Conservation (phyloP, 2,888 invertebrate genomes). For the Steinernema scapterisci region DNA sequence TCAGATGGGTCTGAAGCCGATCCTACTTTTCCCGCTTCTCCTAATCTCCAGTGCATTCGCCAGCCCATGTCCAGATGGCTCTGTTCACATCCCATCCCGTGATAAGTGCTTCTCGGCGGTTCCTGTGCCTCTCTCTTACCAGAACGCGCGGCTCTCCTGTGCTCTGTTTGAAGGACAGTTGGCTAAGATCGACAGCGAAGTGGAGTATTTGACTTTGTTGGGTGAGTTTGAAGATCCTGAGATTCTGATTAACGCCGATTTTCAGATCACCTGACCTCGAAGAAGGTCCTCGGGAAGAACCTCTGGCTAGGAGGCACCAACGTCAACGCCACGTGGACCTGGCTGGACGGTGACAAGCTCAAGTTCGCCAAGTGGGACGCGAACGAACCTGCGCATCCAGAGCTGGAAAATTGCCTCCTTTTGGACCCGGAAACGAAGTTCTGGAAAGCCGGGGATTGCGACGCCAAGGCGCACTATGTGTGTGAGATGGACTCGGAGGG, state of each 20-base stretch:
- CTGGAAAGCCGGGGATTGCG: not conserved
- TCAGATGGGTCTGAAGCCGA: too few relatives aligned
- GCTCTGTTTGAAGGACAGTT: not conserved
- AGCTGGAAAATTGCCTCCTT: not conserved
- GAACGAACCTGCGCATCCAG: not conserved
- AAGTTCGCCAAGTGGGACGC: not conserved
- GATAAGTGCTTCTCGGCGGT: not conserved
- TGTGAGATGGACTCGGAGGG: not conserved
- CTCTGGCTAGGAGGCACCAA: conserved; percentile 17
- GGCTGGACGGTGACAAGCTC: not conserved
- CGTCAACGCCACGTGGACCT: not conserved
- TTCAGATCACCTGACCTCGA: not conserved
- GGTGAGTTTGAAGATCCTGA: not conserved
- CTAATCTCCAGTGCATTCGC: not conserved
- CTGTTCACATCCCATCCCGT: not conserved
- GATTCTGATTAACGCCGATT: not conserved
- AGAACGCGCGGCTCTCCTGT: not conserved
- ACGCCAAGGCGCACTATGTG: not conserved
- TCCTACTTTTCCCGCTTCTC: too few relatives aligned
- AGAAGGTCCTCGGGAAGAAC: not conserved
- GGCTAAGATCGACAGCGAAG: not conserved
- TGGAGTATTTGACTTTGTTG: not conserved
- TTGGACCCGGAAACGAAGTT: not conserved
- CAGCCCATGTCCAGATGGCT: not conserved
- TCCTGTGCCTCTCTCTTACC: not conserved